Percentiles rank a stretch among this genome's conserved stretches.
Conservation (phyloP, 2,888 invertebrate species). For the Galeopsomyia nigrocyanea region DNA sequence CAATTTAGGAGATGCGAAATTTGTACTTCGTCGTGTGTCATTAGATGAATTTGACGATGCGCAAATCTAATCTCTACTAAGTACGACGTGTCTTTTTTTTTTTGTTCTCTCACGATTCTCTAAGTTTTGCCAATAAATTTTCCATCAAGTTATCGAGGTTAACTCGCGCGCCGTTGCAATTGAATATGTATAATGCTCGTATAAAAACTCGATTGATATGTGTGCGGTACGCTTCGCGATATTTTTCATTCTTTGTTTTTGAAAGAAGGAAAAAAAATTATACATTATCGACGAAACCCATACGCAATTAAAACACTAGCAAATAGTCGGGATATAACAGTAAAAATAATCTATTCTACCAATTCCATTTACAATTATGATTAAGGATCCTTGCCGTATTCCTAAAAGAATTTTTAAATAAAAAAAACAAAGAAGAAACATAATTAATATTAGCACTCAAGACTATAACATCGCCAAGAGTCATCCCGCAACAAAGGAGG, state of each 20-base stretch:
- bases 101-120: slow-evolving; percentile 10
- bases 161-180: slow-evolving; percentile 9
- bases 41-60: slow-evolving; percentile 25
- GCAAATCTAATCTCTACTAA: no score
- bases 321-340: slow-evolving; percentile 39
- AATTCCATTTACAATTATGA: slow-evolving; percentile 45
- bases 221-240: not conserved
- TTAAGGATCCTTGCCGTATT: slow-evolving; percentile 31
- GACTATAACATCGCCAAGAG: not conserved
- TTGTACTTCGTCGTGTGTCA: slow-evolving; percentile 27
- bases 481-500: slow-evolving; percentile 17
- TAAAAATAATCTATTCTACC: slow-evolving; percentile 45
- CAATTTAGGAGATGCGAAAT: slow-evolving; percentile 8
- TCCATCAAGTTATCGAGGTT: slow-evolving; percentile 11
- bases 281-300: no score
- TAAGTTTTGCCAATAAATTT: slow-evolving; percentile 23
- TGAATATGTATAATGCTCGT: slow-evolving; percentile 25
- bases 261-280: no score
- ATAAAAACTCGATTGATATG: slow-evolving; percentile 26
- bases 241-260: no score
- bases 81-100: slow-evolving; percentile 4
- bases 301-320: slow-evolving; percentile 26
- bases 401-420: slow-evolving; percentile 24
- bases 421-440: slow-evolving; percentile 8
- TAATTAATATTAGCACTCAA: no score